These are phyloP conservation scores for Gila orcuttii DNA, from an alignment of 2,113 vertebrate genomes.

Conservation along the genomic window DNA sequence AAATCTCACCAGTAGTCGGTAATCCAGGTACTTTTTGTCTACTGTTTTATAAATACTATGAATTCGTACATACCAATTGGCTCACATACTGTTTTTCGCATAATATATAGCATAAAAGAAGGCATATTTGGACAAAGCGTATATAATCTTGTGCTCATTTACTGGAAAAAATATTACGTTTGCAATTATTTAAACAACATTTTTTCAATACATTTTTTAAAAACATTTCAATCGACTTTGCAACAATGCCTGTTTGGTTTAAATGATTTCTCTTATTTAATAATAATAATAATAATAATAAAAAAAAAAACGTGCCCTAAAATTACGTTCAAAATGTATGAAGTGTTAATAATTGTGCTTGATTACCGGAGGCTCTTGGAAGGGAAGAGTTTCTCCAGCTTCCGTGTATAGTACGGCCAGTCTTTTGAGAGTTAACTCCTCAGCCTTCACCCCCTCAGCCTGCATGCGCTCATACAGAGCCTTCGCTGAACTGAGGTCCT, in stretches of 20 bases:
- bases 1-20: too few species aligned
- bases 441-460: conserved; percentile 71
- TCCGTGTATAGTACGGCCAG: conserved; percentile 82
- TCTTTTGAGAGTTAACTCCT: conserved; percentile 85
- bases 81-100: too few species aligned
- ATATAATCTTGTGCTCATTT: neutral
- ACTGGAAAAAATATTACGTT: neutral
- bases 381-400: conserved; percentile 81
- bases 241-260: neutral
- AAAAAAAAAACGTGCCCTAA: too few species aligned
- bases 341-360: conserved; percentile 48
- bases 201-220: neutral
- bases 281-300: too few species aligned
- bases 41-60: too few species aligned
- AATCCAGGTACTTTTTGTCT: too few species aligned
- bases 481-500: conserved; percentile 81
- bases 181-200: neutral
- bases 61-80: too few species aligned
- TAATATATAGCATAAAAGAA: too few species aligned
- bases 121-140: too few species aligned
- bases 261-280: neutral
- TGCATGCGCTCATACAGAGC: conserved; percentile 77
- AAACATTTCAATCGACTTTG: neutral
- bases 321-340: neutral
- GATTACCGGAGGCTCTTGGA: conserved; percentile 91